Evolutionary conservation across 2,113 vertebrate species (phyloP).

Genomic region (Asarcornis scutulata): DNA sequence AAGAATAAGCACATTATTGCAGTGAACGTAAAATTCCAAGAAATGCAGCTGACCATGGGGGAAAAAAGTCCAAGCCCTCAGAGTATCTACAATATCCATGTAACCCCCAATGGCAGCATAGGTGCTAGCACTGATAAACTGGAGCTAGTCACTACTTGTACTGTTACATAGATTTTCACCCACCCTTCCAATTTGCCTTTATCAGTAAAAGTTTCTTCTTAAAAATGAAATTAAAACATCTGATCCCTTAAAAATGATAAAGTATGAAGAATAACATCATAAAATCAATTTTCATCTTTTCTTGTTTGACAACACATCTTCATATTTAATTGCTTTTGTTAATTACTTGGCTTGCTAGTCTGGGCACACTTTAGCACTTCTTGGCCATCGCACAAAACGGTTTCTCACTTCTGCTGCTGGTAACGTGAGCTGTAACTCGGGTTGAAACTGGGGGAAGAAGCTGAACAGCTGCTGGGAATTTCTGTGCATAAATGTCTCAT

Average conservation of each 20-base stretch:
- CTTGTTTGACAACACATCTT: neutral
- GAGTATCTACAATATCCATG: neutral
- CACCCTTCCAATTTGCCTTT: neutral
- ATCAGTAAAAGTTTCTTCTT: neutral
- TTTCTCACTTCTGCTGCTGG: neutral
- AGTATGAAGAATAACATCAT: neutral
- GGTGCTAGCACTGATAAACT: neutral
- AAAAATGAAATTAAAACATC: neutral
- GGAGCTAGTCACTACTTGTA: neutral
- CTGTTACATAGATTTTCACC: neutral
- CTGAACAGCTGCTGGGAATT: neutral
- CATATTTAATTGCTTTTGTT: neutral
- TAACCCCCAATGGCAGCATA: neutral
- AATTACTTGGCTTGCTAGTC: neutral
- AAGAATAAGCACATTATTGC: neutral
- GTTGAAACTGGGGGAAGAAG: neutral
- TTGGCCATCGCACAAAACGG: neutral
- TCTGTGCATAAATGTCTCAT: neutral
- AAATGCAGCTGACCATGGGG: neutral
- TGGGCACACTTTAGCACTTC: neutral
- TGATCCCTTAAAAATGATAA: neutral
- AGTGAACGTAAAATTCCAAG: neutral
- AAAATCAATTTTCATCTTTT: neutral
- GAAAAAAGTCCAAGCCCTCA: neutral
- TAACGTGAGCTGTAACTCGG: neutral